phyloP scores from a whole-genome alignment of 2,113 vertebrate genomes.

The Anolis sagrei region DNA sequence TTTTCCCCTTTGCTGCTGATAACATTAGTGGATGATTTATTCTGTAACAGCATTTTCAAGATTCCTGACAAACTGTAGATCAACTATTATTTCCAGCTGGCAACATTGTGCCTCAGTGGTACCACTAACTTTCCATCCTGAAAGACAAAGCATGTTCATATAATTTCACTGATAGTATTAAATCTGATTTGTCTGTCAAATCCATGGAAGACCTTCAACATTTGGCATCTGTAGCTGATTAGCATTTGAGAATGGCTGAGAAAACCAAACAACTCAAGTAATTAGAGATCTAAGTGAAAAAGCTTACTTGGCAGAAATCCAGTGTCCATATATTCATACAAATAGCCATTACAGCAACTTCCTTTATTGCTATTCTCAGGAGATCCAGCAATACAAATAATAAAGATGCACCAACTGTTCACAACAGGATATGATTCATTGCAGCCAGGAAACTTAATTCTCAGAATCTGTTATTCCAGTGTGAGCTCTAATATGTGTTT shows the following conservation, averaged over 20 bases:
- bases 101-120: constrained; percentile 26
- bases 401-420: constrained; percentile 49
- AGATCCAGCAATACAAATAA: constrained; percentile 54
- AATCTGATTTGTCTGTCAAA: constrained; percentile 64
- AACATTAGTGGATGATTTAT: not conserved
- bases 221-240: constrained; percentile 49
- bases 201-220: constrained; percentile 49
- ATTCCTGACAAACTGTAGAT: constrained; percentile 32
- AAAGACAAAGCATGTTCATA: constrained; percentile 47
- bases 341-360: constrained; percentile 61
- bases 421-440: constrained; percentile 23
- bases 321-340: constrained; percentile 57
- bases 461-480: constrained; percentile 28
- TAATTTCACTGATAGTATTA: constrained; percentile 52
- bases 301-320: constrained; percentile 54
- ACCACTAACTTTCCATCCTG: constrained; percentile 22
- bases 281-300: constrained; percentile 59
- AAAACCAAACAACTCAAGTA: constrained; percentile 49
- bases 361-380: constrained; percentile 46
- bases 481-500: constrained; percentile 30
- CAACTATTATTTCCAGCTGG: constrained; percentile 36
- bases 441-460: constrained; percentile 22
- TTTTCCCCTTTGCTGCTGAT: constrained; percentile 16
- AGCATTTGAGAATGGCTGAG: constrained; percentile 52
- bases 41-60: constrained; percentile 16